Conservation (phyloP, 2,888 invertebrate species). For the Chelonus formosanus region DNA sequence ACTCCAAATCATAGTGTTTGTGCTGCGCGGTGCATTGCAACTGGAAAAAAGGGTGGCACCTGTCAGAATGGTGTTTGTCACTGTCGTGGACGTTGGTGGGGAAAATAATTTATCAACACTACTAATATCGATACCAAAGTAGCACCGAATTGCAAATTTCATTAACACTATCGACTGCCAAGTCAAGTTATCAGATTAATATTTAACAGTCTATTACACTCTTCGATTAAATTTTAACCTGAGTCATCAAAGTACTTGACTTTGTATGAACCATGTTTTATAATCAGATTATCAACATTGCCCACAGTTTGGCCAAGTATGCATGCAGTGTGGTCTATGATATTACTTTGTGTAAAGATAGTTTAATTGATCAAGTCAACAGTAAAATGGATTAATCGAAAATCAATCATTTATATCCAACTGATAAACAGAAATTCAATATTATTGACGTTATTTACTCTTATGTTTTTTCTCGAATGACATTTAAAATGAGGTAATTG, state of each 20-base stretch:
- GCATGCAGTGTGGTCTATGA: neutral
- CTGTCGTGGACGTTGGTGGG: constrained; percentile 38
- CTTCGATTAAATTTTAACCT: too few relatives aligned
- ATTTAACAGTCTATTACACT: too few relatives aligned
- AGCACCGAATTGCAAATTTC: too few relatives aligned
- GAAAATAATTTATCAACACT: neutral
- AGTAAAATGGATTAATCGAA: neutral
- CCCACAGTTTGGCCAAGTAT: neutral
- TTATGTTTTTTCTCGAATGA: too few relatives aligned
- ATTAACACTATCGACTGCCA: too few relatives aligned
- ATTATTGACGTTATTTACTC: too few relatives aligned
- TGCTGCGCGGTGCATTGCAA: constrained; percentile 41
- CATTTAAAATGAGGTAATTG: too few relatives aligned
- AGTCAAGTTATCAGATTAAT: too few relatives aligned
- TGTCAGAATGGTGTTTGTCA: constrained; percentile 43
- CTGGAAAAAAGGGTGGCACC: constrained; percentile 44
- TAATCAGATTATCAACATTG: neutral
- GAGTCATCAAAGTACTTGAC: too few relatives aligned
- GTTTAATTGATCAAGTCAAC: neutral
- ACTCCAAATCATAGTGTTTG: constrained; percentile 45
- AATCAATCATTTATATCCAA: too few relatives aligned
- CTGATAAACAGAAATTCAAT: too few relatives aligned
- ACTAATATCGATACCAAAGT: too few relatives aligned
- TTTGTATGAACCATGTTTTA: neutral
- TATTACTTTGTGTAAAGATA: neutral